Conservation (phyloP, 2,797 vertebrate genomes). For the Coilia nasus region DNA sequence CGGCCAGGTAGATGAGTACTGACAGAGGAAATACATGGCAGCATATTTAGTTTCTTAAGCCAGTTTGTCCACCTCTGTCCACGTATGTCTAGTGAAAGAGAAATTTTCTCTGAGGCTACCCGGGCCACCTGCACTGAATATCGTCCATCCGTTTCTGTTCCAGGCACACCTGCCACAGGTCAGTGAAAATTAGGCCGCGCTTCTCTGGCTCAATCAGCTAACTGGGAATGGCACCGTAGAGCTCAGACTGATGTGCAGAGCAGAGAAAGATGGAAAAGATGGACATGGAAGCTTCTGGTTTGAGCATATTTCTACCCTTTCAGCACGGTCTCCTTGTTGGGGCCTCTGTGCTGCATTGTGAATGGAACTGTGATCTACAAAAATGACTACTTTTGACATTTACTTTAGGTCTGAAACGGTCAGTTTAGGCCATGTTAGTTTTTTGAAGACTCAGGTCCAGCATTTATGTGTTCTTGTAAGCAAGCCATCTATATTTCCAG, state of each 20-base stretch:
- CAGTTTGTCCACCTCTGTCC: too few relatives aligned
- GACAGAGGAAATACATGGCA: too few relatives aligned
- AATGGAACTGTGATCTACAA: too few relatives aligned
- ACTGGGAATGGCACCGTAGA: not conserved
- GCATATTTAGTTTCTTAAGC: too few relatives aligned
- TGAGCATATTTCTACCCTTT: too few relatives aligned
- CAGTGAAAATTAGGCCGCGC: not conserved
- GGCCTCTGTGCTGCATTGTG: too few relatives aligned
- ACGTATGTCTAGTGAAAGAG: not conserved
- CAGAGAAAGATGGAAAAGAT: not conserved
- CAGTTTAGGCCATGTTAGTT: not conserved
- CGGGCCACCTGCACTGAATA: not conserved
- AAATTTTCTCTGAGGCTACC: not conserved
- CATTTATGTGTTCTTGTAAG: conserved; percentile 7
- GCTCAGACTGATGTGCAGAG: not conserved
- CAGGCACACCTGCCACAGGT: not conserved
- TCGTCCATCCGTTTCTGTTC: too few relatives aligned
- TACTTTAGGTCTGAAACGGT: not conserved
- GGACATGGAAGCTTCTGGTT: not conserved
- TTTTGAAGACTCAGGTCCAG: not conserved
- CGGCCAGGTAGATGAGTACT: too few relatives aligned
- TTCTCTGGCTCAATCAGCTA: not conserved
- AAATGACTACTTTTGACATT: not conserved
- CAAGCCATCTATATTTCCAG: conserved; percentile 20
- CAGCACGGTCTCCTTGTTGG: too few relatives aligned